phyloP scores from a whole-genome alignment of 2,113 vertebrate species.

The Chionodraco myersi region DNA sequence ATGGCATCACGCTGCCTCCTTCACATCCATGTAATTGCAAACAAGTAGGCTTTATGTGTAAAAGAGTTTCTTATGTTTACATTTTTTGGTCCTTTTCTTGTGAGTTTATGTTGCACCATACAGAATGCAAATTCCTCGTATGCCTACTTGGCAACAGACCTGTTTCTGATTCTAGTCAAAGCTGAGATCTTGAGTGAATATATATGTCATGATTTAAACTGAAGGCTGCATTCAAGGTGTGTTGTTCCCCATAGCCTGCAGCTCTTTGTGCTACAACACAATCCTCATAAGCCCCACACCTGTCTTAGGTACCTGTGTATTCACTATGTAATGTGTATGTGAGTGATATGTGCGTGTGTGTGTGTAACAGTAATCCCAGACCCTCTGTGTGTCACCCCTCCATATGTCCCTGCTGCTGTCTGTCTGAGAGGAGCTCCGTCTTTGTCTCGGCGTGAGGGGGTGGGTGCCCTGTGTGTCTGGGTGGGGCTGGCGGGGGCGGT shows the following conservation, averaged over 20 bases:
- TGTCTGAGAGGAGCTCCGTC: conserved; percentile 62
- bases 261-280: background rate
- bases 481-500: conserved; percentile 57
- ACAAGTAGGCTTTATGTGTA: background rate
- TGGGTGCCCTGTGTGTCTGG: conserved; percentile 61
- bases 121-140: no score
- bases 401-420: conserved; percentile 73
- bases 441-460: conserved; percentile 73
- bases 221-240: rapidly evolving
- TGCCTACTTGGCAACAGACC: no score
- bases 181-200: background rate
- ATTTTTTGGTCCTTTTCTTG: no score
- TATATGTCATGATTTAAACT: background rate
- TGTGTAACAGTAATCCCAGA: conserved; percentile 67
- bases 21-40: background rate
- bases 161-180: background rate
- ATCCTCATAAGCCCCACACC: background rate
- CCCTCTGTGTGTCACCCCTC: conserved; percentile 31
- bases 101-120: background rate
- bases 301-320: background rate
- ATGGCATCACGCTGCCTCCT: background rate
- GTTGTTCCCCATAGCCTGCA: background rate
- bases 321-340: background rate
- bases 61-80: background rate
- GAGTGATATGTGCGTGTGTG: background rate